Conservation (phyloP, 2,888 invertebrate genomes). For the Dendrolimus houi region DNA sequence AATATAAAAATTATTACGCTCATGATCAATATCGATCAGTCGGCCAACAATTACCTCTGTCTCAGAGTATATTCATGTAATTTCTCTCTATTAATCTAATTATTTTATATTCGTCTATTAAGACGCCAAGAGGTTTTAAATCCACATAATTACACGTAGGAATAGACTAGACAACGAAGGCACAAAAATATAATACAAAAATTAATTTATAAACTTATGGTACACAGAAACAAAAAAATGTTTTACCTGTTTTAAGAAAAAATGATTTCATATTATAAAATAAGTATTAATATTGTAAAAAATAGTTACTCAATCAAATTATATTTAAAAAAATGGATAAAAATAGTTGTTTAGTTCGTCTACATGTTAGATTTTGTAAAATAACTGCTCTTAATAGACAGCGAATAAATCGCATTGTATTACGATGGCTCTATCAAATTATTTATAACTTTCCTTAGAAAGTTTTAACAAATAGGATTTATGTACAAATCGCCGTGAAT, state of each 20-base stretch:
- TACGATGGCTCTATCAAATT: no score
- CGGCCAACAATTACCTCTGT: background rate
- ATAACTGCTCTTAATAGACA: no score
- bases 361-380: no score
- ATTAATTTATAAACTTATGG: background rate
- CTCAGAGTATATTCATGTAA: slow-evolving; percentile 3
- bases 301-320: no score
- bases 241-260: background rate
- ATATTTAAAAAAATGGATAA: no score
- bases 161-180: slow-evolving; percentile 1
- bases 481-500: no score
- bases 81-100: slow-evolving; percentile 15
- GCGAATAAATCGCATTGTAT: no score
- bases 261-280: no score
- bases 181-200: slow-evolving; percentile 1
- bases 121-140: slow-evolving; percentile 1
- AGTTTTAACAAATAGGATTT: no score
- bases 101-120: slow-evolving; percentile 8
- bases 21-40: background rate
- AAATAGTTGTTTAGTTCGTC: no score
- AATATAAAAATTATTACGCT: background rate
- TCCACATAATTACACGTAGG: background rate
- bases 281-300: no score
- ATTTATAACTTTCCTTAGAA: no score
- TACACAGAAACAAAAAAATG: background rate